Base-by-base conservation (phyloP, 2,113 vertebrate genomes). In the Paratilapia polleni region DNA sequence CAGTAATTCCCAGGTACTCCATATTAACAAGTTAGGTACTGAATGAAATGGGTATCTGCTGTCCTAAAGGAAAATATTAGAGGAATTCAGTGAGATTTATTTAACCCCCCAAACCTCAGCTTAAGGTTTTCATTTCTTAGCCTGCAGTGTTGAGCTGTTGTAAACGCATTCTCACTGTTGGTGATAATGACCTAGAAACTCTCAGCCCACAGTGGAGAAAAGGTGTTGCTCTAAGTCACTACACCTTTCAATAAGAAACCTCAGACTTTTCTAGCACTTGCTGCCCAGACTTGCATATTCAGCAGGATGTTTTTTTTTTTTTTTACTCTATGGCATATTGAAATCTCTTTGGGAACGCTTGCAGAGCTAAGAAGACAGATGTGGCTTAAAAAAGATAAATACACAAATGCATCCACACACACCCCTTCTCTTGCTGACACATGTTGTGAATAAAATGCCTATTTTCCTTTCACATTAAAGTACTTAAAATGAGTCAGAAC, bases 271-370 rank as follows among this genome's bases (percentile, higher is more conserved):
- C 22, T 22, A 66, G 19, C 31, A 49, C 6, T n/a, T 5, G 26
- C 66, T 88, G 89, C 78, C 82, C 76, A 88, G 82, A 92, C 94
- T 85, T 94, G 93, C 74, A 6, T n/a, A 14, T 83, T 90, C n/a
- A 87, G 57, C 60, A 20, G 22, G 22, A 68, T 36, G 12, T 11
- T 17, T 58, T 10, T 15, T 10, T 54, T 4, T 20, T 19, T 47
- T 1, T 47, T 15, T 47, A 17, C 43, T 52, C 1, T 20, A 20
- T 52, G 26, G 20, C 31, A n/a, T 73, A 52, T 52, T 73, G 52
- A 52, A 66, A 34, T 28, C 57, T 70, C 75, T 73, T 58, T 31
- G 20, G 11, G 11, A 59, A 73, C 66, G 43, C 28, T 81, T 49
- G 19, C 26, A 79, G 59, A 78, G 26, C 43, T 13, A 22, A 31